Evolutionary conservation across 1,140 invertebrate species (phyloP).

Genomic region (Lineus longissimus): DNA sequence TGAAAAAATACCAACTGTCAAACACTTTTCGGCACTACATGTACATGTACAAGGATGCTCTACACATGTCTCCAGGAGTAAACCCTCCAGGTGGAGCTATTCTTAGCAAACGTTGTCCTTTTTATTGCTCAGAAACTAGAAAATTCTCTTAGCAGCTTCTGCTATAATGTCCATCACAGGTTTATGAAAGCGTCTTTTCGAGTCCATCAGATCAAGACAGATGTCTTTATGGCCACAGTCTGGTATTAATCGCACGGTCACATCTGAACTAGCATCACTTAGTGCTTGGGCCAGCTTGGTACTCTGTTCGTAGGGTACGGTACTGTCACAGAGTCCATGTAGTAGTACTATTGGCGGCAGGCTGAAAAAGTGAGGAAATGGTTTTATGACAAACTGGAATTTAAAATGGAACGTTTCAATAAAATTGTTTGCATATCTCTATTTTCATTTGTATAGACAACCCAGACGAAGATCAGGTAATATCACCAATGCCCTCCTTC

Average conservation of each 20-base stretch:
- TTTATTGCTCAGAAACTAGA: conserved; percentile 9
- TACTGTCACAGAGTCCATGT: conserved; percentile 43
- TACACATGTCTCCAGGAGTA: too few relatives aligned
- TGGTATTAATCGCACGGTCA: conserved; percentile 38
- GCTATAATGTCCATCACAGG: conserved; percentile 38
- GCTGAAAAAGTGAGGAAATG: conserved; percentile 26
- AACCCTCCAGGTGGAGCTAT: too few relatives aligned
- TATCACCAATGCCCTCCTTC: too few relatives aligned
- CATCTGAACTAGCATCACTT: conserved; percentile 28
- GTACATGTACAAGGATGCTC: too few relatives aligned
- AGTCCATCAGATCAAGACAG: conserved; percentile 44
- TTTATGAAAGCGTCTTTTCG: conserved; percentile 29
- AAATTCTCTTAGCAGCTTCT: conserved; percentile 32
- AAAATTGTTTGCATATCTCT: too few relatives aligned
- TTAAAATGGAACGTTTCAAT: too few relatives aligned
- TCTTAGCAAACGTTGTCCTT: too few relatives aligned
- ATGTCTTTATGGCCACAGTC: conserved; percentile 46
- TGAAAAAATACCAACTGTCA: too few relatives aligned
- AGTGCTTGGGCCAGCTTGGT: conserved; percentile 35
- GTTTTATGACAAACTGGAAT: not conserved
- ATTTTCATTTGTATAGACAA: too few relatives aligned
- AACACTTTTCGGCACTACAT: too few relatives aligned
- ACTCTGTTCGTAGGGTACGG: conserved; percentile 37
- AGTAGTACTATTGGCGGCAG: conserved; percentile 41
- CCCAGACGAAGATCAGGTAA: too few relatives aligned